These are phyloP conservation scores for Atlantisia rogersi DNA, from an alignment of 2,113 vertebrate genomes.

Conservation along the genomic window DNA sequence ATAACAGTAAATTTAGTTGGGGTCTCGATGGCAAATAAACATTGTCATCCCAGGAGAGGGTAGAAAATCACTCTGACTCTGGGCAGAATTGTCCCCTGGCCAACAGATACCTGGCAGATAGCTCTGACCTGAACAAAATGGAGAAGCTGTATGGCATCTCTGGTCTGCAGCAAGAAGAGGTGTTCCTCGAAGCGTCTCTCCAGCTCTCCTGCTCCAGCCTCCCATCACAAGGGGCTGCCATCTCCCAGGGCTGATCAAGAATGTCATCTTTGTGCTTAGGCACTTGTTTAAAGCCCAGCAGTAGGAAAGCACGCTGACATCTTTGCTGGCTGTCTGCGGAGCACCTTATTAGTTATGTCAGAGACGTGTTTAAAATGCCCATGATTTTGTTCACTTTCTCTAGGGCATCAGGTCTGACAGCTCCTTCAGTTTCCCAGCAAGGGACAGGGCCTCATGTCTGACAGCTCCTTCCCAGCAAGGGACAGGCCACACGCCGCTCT, in stretches of 20 bases:
- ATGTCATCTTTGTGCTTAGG: neutral
- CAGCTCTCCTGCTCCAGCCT: neutral
- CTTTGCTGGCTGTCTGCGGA: neutral
- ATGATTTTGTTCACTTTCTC: neutral
- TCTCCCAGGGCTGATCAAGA: neutral
- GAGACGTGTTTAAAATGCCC: rapidly evolving
- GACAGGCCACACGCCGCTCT: neutral
- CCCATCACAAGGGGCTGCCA: neutral
- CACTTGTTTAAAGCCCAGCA: neutral
- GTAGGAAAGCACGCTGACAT: neutral
- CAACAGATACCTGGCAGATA: neutral
- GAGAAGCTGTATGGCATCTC: neutral
- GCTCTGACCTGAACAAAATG: neutral
- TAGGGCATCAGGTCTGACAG: neutral
- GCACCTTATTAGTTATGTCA: neutral
- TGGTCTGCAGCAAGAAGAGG: neutral
- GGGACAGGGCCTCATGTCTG: neutral
- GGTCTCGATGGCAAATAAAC: neutral
- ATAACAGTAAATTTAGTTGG: neutral
- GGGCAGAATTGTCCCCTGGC: neutral
- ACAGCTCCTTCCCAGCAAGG: neutral
- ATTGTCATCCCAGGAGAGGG: neutral
- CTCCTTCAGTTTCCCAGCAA: neutral
- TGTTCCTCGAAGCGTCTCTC: neutral
- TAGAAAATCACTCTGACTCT: neutral